phyloP scores from a whole-genome alignment of 2,888 invertebrate species.

The Harpalus rubripes region DNA sequence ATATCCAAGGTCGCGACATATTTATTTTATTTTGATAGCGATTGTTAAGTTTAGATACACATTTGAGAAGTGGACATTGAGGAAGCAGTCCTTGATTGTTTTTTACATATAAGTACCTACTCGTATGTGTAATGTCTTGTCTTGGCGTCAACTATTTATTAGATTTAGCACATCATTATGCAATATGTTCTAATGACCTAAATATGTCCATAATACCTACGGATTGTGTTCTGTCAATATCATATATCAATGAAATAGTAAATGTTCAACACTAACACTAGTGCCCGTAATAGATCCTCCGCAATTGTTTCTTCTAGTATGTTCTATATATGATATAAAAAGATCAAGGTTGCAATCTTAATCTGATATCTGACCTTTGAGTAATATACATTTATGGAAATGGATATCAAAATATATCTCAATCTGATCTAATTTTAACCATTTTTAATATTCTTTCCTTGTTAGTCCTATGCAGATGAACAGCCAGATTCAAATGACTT shows the following conservation, averaged over 20 bases:
- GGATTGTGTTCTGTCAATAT: slow-evolving; percentile 7
- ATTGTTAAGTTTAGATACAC: not conserved
- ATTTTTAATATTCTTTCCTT: not conserved
- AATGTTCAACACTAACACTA: not conserved
- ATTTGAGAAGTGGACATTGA: not conserved
- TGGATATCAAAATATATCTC: not conserved
- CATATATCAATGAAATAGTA: not conserved
- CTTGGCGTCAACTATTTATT: slow-evolving; percentile 31
- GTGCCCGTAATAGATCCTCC: not conserved
- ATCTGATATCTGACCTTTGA: slow-evolving; percentile 1
- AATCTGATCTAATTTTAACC: not conserved
- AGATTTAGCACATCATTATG: slow-evolving; percentile 17
- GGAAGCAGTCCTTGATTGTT: slow-evolving; percentile 13
- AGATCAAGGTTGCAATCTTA: slow-evolving; percentile 16
- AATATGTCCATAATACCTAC: slow-evolving; percentile 32
- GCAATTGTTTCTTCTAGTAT: not conserved
- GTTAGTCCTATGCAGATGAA: slow-evolving; percentile 37
- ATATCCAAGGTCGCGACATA: slow-evolving; percentile 30
- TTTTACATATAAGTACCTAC: not conserved
- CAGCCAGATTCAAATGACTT: not conserved
- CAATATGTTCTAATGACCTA: slow-evolving; percentile 58
- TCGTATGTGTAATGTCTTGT: slow-evolving; percentile 21
- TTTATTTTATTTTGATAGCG: slow-evolving; percentile 7
- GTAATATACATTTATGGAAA: slow-evolving; percentile 2
- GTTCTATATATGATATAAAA: slow-evolving; percentile 10